Evolutionary conservation across 2,797 vertebrate genomes (phyloP).

Genomic region (Eulemur rubriventer): DNA sequence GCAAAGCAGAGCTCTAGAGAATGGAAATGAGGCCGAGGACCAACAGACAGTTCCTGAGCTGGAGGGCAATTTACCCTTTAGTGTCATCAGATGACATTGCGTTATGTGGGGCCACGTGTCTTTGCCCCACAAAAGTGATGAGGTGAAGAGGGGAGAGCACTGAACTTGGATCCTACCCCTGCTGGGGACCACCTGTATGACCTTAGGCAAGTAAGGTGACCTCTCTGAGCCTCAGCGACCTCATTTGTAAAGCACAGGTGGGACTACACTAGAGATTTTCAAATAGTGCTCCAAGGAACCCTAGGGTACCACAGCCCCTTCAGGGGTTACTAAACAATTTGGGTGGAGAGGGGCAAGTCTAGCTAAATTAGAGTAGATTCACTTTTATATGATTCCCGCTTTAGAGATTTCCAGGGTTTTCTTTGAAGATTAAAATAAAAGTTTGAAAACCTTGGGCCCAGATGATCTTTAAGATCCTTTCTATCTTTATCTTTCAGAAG

Average conservation of each 20-base stretch:
- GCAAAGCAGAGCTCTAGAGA: not conserved
- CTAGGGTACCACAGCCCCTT: not conserved
- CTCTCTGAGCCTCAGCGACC: not conserved
- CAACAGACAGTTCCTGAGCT: not conserved
- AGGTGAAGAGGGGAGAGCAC: not conserved
- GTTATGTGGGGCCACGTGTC: not conserved
- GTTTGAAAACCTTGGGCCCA: not conserved
- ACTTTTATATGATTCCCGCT: not conserved
- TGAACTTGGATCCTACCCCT: not conserved
- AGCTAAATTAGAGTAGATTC: not conserved
- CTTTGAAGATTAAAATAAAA: not conserved
- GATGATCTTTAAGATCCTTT: not conserved
- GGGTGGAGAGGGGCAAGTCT: not conserved
- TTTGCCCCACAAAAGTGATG: not conserved
- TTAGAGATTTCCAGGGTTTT: not conserved
- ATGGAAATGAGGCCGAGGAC: not conserved
- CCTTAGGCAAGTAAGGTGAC: not conserved
- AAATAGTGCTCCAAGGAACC: not conserved
- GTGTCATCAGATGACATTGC: not conserved
- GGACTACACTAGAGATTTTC: not conserved
- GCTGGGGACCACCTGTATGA: not conserved
- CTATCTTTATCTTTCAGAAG: not conserved
- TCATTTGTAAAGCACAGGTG: not conserved
- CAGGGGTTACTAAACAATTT: not conserved
- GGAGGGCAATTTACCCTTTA: not conserved